Percentiles rank a stretch among this genome's conserved stretches.
phyloP scores from a whole-genome alignment of 2,113 vertebrate genomes.

The Psettodes erumei region DNA sequence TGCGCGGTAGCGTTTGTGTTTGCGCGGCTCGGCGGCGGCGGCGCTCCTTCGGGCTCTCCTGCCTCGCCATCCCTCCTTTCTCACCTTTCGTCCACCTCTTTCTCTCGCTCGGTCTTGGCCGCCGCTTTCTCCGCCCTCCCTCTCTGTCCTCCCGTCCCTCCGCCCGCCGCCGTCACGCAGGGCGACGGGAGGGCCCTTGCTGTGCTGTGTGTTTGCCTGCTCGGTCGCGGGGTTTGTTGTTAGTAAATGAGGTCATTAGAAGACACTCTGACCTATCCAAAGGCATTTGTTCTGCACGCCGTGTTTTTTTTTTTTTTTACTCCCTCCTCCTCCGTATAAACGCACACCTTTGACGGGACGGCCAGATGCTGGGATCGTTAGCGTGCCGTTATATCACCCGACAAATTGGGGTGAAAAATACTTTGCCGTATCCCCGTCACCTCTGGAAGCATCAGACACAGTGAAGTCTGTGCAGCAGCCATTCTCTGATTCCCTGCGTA shows the following conservation, averaged over 20 bases:
- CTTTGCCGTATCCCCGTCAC: slow-evolving; percentile 10
- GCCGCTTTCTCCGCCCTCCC: not conserved
- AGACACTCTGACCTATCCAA: slow-evolving; percentile 78
- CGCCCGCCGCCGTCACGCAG: slow-evolving; percentile 20
- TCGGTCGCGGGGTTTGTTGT: slow-evolving; percentile 66
- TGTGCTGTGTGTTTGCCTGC: slow-evolving; percentile 62
- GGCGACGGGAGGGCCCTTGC: slow-evolving; percentile 56
- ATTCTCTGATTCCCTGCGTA: not conserved
- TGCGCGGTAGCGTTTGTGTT: slow-evolving; percentile 64
- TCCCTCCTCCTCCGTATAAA: slow-evolving; percentile 62
- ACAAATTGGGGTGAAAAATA: slow-evolving; percentile 36
- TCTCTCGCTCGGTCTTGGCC: not conserved
- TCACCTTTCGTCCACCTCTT: not conserved
- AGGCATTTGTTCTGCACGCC: slow-evolving; percentile 67
- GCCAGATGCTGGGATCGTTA: slow-evolving; percentile 57
- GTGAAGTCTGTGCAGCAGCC: not conserved
- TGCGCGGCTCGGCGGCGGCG: slow-evolving; percentile 60
- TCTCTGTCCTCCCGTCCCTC: slow-evolving; percentile 13
- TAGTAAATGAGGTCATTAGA: slow-evolving; percentile 75
- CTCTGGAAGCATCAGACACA: slow-evolving; percentile 30
- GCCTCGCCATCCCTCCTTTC: slow-evolving; percentile 28
- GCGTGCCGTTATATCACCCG: slow-evolving; percentile 46
- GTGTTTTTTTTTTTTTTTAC: slow-evolving; percentile 47
- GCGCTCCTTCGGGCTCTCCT: slow-evolving; percentile 55
- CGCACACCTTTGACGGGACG: slow-evolving; percentile 59